Evolutionary conservation across 2,797 vertebrate genomes (phyloP).

Genomic region (Thunnus albacares): DNA sequence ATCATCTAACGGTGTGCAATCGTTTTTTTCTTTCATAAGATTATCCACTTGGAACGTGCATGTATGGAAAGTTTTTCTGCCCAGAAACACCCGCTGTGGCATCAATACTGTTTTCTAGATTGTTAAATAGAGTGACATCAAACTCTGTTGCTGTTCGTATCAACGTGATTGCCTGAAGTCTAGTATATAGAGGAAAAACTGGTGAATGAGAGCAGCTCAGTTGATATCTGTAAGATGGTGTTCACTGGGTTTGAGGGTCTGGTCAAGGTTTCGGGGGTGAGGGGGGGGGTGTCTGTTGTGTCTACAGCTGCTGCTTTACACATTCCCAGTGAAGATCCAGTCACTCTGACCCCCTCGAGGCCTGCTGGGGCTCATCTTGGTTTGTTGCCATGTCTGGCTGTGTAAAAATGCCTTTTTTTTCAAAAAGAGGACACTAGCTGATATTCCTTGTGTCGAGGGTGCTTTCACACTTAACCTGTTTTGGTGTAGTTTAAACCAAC

Average conservation of each 20-base stretch:
- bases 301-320: conserved; percentile 61
- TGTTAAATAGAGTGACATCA: neutral
- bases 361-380: neutral
- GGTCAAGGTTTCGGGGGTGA: neutral
- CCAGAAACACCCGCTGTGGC: too few species aligned
- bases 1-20: neutral
- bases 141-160: neutral
- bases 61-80: neutral
- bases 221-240: neutral
- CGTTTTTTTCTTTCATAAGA: neutral
- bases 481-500: neutral
- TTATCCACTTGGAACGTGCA: neutral
- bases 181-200: neutral
- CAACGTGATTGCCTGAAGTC: neutral
- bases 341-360: neutral
- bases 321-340: conserved; percentile 36
- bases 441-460: neutral
- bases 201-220: neutral
- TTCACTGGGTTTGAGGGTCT: conserved; percentile 9
- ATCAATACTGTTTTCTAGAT: neutral
- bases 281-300: conserved; percentile 41
- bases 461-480: neutral
- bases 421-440: neutral
- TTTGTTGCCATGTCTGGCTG: neutral
- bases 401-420: conserved; percentile 14